These are phyloP conservation scores for Eulemur rufifrons DNA, from an alignment of 2,113 vertebrate species.

Conservation along the genomic window DNA sequence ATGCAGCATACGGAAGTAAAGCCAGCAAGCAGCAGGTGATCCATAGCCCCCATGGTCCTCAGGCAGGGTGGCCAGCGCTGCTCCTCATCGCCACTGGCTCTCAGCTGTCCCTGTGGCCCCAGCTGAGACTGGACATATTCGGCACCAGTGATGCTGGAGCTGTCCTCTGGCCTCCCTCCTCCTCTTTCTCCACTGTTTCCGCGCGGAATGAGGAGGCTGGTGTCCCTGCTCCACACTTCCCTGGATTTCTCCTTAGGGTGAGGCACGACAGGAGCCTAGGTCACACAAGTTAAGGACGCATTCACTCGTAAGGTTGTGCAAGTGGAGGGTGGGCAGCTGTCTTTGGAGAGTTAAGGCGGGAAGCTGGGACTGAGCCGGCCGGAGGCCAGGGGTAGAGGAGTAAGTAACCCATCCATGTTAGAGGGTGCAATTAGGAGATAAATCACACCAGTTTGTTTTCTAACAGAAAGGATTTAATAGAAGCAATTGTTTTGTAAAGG, in stretches of 20 bases:
- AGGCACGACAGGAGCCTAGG: background rate
- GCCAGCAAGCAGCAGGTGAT: background rate
- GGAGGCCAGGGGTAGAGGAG: background rate
- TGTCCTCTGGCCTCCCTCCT: background rate
- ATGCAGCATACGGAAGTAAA: background rate
- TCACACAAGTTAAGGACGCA: too few species aligned
- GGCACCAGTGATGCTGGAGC: background rate
- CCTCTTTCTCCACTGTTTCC: fast-evolving
- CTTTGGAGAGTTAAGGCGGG: background rate
- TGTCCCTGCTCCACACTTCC: background rate
- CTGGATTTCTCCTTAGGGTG: background rate
- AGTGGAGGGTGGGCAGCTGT: background rate
- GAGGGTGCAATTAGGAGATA: background rate
- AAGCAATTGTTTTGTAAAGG: background rate
- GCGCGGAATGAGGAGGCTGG: background rate
- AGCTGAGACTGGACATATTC: too few species aligned
- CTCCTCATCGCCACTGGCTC: background rate
- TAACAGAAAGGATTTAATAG: background rate
- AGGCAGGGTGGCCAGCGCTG: background rate
- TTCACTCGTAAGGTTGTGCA: background rate
- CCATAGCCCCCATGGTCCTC: background rate
- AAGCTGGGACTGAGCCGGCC: background rate
- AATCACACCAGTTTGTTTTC: background rate
- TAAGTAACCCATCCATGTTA: background rate
- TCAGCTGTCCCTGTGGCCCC: background rate